phyloP scores from a whole-genome alignment of 2,797 vertebrate species.

The Gymnothorax reevesii region DNA sequence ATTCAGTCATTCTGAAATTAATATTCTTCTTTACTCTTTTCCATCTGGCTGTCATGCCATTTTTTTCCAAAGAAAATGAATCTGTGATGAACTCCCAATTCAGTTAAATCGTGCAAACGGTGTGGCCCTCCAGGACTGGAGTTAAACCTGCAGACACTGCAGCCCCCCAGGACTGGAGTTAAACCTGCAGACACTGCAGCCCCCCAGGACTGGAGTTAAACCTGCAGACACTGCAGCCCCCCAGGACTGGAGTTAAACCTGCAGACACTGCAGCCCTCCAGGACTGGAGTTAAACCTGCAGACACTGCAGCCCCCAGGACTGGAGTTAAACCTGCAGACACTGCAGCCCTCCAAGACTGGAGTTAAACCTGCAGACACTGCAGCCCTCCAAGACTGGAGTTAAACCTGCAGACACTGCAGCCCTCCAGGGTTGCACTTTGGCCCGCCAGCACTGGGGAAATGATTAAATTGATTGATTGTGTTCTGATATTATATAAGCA shows the following conservation, averaged over 20 bases:
- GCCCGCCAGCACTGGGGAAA: not conserved
- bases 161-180: not conserved
- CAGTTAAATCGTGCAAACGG: not conserved
- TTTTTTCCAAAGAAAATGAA: not conserved
- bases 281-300: not conserved
- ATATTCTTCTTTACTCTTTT: not conserved
- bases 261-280: not conserved
- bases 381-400: not conserved
- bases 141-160: not conserved
- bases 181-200: not conserved
- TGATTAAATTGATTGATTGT: not conserved
- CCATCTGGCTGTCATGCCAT: not conserved
- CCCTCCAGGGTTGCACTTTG: not conserved
- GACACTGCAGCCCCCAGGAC: not conserved
- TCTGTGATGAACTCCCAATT: not conserved
- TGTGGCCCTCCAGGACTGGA: not conserved
- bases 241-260: not conserved
- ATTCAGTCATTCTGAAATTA: not conserved
- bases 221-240: not conserved
- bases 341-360: not conserved
- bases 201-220: not conserved
- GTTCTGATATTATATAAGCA: not conserved
- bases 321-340: too few species aligned
- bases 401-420: not conserved
- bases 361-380: not conserved